These are phyloP conservation scores for Eospalax fontanierii DNA, from an alignment of 2,797 vertebrate species.

Conservation along the genomic window DNA sequence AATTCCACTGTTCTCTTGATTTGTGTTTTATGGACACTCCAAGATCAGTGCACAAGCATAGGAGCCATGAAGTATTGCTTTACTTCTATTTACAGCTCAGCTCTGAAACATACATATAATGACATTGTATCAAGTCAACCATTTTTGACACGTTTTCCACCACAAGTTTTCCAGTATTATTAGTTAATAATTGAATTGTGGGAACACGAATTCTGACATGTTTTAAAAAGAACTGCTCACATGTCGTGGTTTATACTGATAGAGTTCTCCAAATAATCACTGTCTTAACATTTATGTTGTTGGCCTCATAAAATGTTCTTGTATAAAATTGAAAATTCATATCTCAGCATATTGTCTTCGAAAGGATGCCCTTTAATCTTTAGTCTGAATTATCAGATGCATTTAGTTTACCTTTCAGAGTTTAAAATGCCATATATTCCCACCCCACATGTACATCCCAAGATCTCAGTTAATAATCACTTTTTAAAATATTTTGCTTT, in stretches of 20 bases:
- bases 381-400: neutral
- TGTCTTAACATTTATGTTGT: slow-evolving; percentile 57
- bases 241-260: neutral
- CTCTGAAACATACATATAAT: neutral
- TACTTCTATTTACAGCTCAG: neutral
- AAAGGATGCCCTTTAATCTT: neutral
- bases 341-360: slow-evolving; percentile 38
- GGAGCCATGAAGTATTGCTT: slow-evolving; percentile 32
- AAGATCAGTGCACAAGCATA: neutral
- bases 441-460: neutral
- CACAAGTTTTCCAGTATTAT: accelerated
- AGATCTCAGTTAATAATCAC: neutral
- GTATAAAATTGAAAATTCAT: slow-evolving; percentile 25
- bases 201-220: neutral
- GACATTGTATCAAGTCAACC: neutral
- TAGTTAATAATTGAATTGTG: slow-evolving; percentile 26
- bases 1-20: neutral
- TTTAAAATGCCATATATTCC: neutral
- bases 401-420: neutral
- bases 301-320: slow-evolving; percentile 51
- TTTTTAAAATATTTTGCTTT: too few relatives aligned
- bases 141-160: neutral
- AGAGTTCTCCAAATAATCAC: slow-evolving; percentile 18
- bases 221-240: neutral
- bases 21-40: slow-evolving; percentile 50